phyloP scores from a whole-genome alignment of 2,797 vertebrate genomes.

The Hemitrygon akajei region DNA sequence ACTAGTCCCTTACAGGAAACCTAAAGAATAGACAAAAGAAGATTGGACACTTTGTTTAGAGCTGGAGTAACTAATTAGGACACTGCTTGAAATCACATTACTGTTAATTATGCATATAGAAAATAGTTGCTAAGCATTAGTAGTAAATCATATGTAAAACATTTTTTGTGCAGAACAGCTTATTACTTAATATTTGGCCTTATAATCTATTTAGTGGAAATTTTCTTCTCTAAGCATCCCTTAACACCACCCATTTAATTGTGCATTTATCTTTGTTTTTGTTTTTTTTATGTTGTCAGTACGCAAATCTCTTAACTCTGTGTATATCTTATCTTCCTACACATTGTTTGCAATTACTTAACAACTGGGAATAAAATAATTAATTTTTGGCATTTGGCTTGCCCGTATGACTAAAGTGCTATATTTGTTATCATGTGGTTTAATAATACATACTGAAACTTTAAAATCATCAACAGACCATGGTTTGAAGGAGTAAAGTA shows the following conservation, averaged over 20 bases:
- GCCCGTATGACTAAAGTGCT: background rate
- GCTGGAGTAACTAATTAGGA: background rate
- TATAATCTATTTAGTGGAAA: background rate
- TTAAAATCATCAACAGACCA: background rate
- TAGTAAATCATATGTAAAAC: background rate
- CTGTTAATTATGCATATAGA: background rate
- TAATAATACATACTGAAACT: background rate
- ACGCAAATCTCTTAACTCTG: background rate
- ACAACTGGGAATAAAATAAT: background rate
- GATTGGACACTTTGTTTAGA: background rate
- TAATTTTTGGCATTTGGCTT: slow-evolving; percentile 1
- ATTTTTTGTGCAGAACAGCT: background rate
- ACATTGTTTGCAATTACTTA: background rate
- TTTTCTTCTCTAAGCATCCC: background rate
- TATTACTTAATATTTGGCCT: background rate
- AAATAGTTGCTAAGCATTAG: background rate
- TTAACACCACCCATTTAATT: background rate
- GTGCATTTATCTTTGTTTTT: background rate
- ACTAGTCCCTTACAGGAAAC: background rate
- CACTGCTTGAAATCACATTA: background rate
- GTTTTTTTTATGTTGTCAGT: background rate
- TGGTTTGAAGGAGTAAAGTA: background rate
- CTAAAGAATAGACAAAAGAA: background rate
- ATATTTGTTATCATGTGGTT: background rate
- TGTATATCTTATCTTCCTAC: background rate